These are phyloP conservation scores for Omphaloscelis lunosa DNA, from an alignment of 2,888 invertebrate genomes.

Conservation along the genomic window DNA sequence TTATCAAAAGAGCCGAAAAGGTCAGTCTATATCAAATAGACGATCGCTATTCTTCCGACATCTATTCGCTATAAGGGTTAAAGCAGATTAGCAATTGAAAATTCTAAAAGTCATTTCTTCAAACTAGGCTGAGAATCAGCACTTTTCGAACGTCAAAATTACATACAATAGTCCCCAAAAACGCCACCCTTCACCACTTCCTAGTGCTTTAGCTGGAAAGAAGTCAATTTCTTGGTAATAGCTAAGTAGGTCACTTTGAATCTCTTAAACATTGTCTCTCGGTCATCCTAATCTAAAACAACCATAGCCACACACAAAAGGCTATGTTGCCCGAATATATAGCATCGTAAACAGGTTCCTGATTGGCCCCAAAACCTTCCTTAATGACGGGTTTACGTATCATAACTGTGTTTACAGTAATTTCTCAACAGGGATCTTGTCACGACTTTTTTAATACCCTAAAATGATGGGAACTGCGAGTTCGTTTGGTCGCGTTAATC, in stretches of 20 bases:
- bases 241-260: background rate
- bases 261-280: constrained; percentile 15
- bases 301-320: constrained; percentile 24
- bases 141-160: too few relatives aligned
- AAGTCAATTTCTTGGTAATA: too few relatives aligned
- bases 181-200: too few relatives aligned
- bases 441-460: constrained; percentile 68
- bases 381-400: constrained; percentile 68
- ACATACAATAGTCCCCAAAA: too few relatives aligned
- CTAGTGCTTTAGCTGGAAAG: too few relatives aligned
- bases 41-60: too few relatives aligned
- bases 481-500: constrained; percentile 61
- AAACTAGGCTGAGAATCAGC: too few relatives aligned
- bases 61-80: too few relatives aligned
- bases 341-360: constrained; percentile 71
- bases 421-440: constrained; percentile 70
- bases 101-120: too few relatives aligned
- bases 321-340: constrained; percentile 50
- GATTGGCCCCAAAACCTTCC: constrained; percentile 70
- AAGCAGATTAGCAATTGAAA: too few relatives aligned
- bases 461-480: constrained; percentile 67
- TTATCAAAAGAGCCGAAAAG: too few relatives aligned
- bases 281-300: constrained; percentile 10
- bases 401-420: constrained; percentile 67
- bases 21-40: too few relatives aligned